A percentile compares a stretch with the other conserved stretches of the same genome.
Evolutionary conservation across 2,113 vertebrate species (phyloP).

Genomic region (Lepisosteus osseus): DNA sequence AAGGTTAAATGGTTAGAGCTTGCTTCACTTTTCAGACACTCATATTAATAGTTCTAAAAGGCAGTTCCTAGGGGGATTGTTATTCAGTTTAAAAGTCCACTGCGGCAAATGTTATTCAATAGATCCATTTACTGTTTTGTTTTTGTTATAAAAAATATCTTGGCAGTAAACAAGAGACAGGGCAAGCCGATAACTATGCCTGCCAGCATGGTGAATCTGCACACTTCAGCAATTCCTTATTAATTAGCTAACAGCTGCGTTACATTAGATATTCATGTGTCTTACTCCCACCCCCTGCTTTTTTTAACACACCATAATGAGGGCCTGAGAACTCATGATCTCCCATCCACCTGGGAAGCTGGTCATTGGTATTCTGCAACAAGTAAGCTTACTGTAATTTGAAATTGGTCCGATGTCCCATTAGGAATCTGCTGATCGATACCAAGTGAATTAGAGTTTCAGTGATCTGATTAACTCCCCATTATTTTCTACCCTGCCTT

Average conservation of each 20-base stretch:
- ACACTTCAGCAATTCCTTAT: constrained; percentile 71
- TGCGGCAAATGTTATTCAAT: constrained; percentile 6
- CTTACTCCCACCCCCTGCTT: neutral
- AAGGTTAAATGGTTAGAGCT: constrained; percentile 18
- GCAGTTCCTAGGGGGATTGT: constrained; percentile 4
- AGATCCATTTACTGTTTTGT: constrained; percentile 10
- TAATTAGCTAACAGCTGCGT: constrained; percentile 78
- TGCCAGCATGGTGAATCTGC: constrained; percentile 33
- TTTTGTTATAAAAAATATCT: constrained; percentile 18
- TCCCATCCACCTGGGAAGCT: constrained; percentile 47
- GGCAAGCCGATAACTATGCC: neutral
- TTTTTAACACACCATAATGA: constrained; percentile 33
- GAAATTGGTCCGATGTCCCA: constrained; percentile 84
- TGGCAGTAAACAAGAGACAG: neutral
- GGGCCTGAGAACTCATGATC: constrained; percentile 40
- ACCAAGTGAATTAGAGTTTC: constrained; percentile 92
- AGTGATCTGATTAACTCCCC: constrained; percentile 97
- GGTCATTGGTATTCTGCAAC: constrained; percentile 80
- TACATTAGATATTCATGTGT: constrained; percentile 53
- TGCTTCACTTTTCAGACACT: neutral
- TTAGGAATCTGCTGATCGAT: constrained; percentile 92
- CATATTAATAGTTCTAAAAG: constrained; percentile 9
- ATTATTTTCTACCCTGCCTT: constrained; percentile 86
- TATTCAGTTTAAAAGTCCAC: constrained; percentile 8
- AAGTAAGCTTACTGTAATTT: constrained; percentile 86